A percentile compares a stretch with the other conserved stretches of the same genome.
Conservation (phyloP, 2,888 invertebrate genomes). For the Parochlus steinenii region DNA sequence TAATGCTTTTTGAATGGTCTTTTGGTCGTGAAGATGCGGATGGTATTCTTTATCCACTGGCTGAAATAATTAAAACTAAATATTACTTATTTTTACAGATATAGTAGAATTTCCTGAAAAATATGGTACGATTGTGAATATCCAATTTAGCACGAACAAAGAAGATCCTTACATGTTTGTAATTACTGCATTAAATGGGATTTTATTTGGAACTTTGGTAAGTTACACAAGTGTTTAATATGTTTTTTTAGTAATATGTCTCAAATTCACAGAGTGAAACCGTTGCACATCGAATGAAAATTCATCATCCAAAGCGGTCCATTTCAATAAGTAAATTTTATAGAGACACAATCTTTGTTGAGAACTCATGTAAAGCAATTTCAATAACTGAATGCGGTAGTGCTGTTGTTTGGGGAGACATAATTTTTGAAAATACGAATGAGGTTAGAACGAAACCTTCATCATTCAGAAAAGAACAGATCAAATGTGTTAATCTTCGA, state of each 20-base stretch:
- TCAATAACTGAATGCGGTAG: slow-evolving; percentile 34
- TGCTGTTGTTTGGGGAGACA: slow-evolving; percentile 35
- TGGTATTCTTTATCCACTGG: slow-evolving; percentile 27
- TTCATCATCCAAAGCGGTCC: slow-evolving; percentile 13
- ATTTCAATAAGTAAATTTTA: slow-evolving; percentile 28
- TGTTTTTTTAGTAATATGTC: not conserved
- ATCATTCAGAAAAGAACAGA: too few species aligned
- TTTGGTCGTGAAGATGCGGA: slow-evolving; percentile 34
- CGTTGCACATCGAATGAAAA: slow-evolving; percentile 4
- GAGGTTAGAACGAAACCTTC: too few species aligned
- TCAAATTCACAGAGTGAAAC: not conserved
- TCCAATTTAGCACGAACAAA: slow-evolving; percentile 13
- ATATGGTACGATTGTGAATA: slow-evolving; percentile 13
- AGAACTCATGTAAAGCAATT: slow-evolving; percentile 32
- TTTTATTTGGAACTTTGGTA: slow-evolving; percentile 14
- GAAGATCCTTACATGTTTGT: slow-evolving; percentile 13
- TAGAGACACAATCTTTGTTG: slow-evolving; percentile 36
- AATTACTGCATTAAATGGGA: slow-evolving; percentile 13
- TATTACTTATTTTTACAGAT: slow-evolving; percentile 3
- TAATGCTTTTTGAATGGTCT: slow-evolving; percentile 48
- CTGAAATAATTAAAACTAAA: not conserved
- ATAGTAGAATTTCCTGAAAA: slow-evolving; percentile 7
- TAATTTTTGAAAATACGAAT: slow-evolving; percentile 25
- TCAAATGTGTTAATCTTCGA: slow-evolving; percentile 13
- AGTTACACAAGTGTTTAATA: not conserved